Evolutionary conservation across 2,113 vertebrate species (phyloP).

Genomic region (Semnornis frantzii): DNA sequence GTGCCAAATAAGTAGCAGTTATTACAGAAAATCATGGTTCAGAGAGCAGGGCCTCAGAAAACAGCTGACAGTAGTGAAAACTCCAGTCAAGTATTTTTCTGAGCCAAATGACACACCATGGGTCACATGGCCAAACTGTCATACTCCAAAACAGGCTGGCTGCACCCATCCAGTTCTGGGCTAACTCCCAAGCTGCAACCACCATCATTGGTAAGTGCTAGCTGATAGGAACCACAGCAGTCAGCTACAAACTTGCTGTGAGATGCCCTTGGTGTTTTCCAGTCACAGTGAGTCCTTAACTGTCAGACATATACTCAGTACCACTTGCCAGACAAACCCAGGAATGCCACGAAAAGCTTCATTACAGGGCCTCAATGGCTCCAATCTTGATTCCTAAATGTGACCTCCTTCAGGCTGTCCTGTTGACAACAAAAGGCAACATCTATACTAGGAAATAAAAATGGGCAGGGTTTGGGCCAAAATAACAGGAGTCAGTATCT

Average conservation of each 20-base stretch:
- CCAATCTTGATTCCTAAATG: background rate
- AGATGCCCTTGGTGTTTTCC: background rate
- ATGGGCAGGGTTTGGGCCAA: background rate
- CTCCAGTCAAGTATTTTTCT: background rate
- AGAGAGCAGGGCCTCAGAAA: background rate
- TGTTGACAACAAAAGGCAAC: background rate
- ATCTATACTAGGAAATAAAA: background rate
- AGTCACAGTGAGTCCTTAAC: background rate
- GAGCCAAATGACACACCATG: background rate
- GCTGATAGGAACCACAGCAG: background rate
- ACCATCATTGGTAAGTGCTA: background rate
- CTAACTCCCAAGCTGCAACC: background rate
- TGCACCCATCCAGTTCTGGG: background rate
- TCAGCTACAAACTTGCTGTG: background rate
- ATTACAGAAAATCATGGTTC: background rate
- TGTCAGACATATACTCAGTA: background rate
- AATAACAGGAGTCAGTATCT: background rate
- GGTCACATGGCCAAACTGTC: background rate
- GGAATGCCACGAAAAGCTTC: background rate
- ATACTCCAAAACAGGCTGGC: background rate
- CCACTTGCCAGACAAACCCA: background rate
- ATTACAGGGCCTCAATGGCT: accelerated
- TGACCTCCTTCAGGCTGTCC: background rate
- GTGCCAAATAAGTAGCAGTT: background rate
- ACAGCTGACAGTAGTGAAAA: background rate